phyloP scores from a whole-genome alignment of 2,797 vertebrate genomes.

The Austrolebias charrua region DNA sequence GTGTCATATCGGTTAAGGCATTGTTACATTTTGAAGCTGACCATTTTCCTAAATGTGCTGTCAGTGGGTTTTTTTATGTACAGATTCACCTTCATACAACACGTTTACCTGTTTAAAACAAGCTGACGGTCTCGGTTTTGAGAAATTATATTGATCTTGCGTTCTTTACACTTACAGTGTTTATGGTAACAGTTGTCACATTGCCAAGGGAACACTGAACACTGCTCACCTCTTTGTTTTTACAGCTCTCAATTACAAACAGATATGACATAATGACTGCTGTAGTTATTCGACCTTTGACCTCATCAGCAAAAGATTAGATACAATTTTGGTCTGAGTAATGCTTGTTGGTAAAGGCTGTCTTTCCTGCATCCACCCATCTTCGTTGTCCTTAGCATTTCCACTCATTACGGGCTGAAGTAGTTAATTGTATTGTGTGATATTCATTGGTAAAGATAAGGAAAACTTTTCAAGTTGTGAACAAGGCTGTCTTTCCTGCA shows the following conservation, averaged over 20 bases:
- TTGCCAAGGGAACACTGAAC: conserved; percentile 38
- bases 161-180: conserved; percentile 41
- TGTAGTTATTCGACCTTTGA: conserved; percentile 48
- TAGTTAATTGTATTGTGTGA: background rate
- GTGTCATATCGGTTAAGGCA: conserved; percentile 43
- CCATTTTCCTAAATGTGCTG: conserved; percentile 22
- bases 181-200: conserved; percentile 41
- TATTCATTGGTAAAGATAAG: too few relatives aligned
- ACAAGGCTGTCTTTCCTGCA: background rate
- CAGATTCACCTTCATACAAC: background rate
- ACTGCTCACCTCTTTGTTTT: conserved; percentile 39
- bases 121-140: conserved; percentile 24
- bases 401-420: background rate
- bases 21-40: conserved; percentile 41
- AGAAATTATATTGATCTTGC: conserved; percentile 35
- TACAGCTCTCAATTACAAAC: conserved; percentile 44
- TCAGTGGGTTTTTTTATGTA: background rate
- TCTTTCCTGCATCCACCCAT: background rate
- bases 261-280: conserved; percentile 22
- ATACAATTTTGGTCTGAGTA: conserved; percentile 44
- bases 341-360: background rate
- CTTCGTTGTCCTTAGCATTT: conserved; percentile 4
- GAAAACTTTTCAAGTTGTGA: too few relatives aligned
- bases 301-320: conserved; percentile 51
- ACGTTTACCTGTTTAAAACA: conserved; percentile 18